Conservation (phyloP, 2,113 vertebrate genomes). For the Otis tarda region DNA sequence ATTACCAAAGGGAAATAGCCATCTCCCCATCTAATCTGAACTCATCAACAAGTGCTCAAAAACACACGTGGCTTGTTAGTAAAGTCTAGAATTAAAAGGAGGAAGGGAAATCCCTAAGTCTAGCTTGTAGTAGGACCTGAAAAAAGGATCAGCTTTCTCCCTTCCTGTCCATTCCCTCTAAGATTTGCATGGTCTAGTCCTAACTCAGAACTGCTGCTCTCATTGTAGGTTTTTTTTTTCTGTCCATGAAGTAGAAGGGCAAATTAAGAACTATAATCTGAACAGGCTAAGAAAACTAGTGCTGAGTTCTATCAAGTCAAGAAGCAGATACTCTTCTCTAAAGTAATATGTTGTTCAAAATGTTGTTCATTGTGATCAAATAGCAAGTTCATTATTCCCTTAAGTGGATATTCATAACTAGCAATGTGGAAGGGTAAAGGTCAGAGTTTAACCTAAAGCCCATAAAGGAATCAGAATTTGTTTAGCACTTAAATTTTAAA, state of each 20-base stretch:
- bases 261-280: not conserved
- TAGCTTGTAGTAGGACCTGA: not conserved
- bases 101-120: not conserved
- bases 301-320: not conserved
- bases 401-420: not conserved
- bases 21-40: constrained; percentile 5
- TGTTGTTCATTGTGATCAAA: not conserved
- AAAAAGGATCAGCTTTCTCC: not conserved
- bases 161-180: not conserved
- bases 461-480: not conserved
- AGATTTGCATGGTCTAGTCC: fast-evolving
- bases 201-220: not conserved
- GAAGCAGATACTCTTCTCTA: not conserved
- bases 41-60: constrained; percentile 40
- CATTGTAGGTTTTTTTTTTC: not conserved
- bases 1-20: constrained; percentile 31
- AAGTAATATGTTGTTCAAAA: not conserved
- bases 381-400: not conserved
- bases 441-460: not conserved
- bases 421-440: not conserved
- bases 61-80: not conserved
- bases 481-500: not conserved
- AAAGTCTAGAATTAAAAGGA: not conserved
- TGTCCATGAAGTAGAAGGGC: not conserved
- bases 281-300: not conserved